Conservation (phyloP, 2,113 vertebrate species). For the Clarias magur region DNA sequence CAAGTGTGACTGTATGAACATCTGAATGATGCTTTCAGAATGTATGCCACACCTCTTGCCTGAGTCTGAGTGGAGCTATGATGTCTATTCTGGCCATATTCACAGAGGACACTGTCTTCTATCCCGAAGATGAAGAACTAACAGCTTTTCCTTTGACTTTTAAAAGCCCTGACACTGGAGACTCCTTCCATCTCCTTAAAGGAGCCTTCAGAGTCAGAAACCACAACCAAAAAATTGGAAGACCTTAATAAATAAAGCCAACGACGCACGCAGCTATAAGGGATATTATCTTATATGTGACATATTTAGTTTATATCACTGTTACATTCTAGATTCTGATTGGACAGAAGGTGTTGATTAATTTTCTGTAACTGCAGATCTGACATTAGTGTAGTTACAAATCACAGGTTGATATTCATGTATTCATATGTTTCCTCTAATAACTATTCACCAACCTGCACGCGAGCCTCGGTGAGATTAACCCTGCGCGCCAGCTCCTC, state of each 20-base stretch:
- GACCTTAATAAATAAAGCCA: background rate
- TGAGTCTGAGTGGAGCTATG: background rate
- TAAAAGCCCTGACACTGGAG: background rate
- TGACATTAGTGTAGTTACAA: background rate
- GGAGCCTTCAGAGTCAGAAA: background rate
- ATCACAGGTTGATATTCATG: background rate
- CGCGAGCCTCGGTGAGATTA: constrained; percentile 86
- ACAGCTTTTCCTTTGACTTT: background rate
- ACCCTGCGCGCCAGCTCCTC: constrained; percentile 87
- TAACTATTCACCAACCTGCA: constrained; percentile 73
- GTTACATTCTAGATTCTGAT: background rate
- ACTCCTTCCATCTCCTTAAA: background rate
- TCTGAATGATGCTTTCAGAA: background rate
- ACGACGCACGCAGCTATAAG: background rate
- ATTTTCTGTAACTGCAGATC: background rate
- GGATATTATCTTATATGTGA: background rate
- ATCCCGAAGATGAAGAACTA: background rate
- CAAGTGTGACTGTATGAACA: background rate
- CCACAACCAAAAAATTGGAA: background rate
- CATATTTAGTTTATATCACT: background rate
- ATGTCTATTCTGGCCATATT: background rate
- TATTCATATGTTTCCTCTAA: background rate
- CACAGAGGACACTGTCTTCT: background rate
- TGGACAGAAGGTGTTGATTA: background rate
- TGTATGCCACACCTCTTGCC: background rate